These are phyloP conservation scores for Chymomyza costata DNA, from an alignment of 1,140 invertebrate genomes.

Conservation along the genomic window DNA sequence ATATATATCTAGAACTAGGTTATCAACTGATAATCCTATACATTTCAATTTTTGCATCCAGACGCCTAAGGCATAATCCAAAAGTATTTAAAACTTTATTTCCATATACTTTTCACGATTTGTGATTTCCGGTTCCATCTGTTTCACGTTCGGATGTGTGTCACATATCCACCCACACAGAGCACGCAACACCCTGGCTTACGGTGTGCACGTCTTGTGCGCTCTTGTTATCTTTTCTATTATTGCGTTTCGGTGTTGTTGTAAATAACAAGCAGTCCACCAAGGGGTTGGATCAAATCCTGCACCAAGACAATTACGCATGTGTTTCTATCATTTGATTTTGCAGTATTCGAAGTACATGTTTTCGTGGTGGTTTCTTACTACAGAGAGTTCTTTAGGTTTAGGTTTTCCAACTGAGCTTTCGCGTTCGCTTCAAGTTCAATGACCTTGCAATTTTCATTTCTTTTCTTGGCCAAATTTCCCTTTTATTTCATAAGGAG, in stretches of 20 bases:
- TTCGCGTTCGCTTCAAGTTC: conserved; percentile 37
- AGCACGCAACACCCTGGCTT: neutral
- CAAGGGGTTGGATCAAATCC: neutral
- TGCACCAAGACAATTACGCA: conserved; percentile 13
- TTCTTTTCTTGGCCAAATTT: conserved; percentile 51
- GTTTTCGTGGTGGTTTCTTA: conserved; percentile 28
- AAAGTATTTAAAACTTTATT: no score
- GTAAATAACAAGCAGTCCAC: neutral
- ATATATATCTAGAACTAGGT: no score
- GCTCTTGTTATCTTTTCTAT: no score
- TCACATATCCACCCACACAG: conserved; percentile 22
- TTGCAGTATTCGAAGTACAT: no score
- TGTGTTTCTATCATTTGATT: conserved; percentile 22
- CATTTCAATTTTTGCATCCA: no score
- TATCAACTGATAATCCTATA: no score
- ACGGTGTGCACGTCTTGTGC: conserved; percentile 20
- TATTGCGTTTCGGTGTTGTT: no score
- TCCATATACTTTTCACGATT: conserved; percentile 20
- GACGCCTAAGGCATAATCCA: no score
- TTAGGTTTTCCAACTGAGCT: conserved; percentile 42
- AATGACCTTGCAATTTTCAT: conserved; percentile 58
- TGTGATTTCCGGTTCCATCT: conserved; percentile 42
- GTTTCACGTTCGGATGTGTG: conserved; percentile 37
- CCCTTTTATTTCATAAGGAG: conserved; percentile 17
- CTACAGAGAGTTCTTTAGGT: neutral